These are phyloP conservation scores for Xyrichtys novacula DNA, from an alignment of 2,797 vertebrate genomes.

Conservation along the genomic window DNA sequence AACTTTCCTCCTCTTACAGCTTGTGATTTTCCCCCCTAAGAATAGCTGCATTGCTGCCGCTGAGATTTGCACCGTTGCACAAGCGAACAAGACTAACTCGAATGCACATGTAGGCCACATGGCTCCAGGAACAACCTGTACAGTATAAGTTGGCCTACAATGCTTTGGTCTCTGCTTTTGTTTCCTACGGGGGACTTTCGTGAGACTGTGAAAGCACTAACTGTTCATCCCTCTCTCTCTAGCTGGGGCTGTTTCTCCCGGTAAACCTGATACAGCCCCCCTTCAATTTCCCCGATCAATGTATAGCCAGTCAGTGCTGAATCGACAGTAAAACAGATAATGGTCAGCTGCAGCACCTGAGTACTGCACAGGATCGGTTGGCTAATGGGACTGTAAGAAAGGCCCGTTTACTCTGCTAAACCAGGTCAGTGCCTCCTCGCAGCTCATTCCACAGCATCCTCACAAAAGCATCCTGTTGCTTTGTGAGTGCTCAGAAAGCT, in stretches of 20 bases:
- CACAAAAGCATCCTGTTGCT: constrained; percentile 76
- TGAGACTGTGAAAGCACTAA: constrained; percentile 46
- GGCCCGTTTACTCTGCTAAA: constrained; percentile 55
- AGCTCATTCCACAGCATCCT: constrained; percentile 64
- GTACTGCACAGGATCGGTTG: neutral
- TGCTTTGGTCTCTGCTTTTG: neutral
- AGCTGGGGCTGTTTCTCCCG: neutral
- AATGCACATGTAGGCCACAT: constrained; percentile 25
- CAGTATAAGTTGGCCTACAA: constrained; percentile 25
- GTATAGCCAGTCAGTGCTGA: constrained; percentile 31
- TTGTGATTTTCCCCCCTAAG: constrained; percentile 1
- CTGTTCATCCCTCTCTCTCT: constrained; percentile 35
- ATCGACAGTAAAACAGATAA: constrained; percentile 28
- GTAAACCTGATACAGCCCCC: constrained; percentile 48
- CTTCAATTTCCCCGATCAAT: constrained; percentile 11
- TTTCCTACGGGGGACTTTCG: constrained; percentile 11
- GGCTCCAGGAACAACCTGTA: constrained; percentile 17
- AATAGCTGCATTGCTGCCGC: constrained; percentile 18
- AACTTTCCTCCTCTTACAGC: constrained; percentile 29
- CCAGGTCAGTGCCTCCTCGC: constrained; percentile 76
- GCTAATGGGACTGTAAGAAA: constrained; percentile 43
- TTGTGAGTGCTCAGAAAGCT: constrained; percentile 62
- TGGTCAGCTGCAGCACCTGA: constrained; percentile 49
- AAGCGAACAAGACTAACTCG: constrained; percentile 30
- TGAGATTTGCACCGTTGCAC: constrained; percentile 18